These are phyloP conservation scores for Chrysopilus asiliformis DNA, from an alignment of 2,888 invertebrate genomes.

Conservation along the genomic window DNA sequence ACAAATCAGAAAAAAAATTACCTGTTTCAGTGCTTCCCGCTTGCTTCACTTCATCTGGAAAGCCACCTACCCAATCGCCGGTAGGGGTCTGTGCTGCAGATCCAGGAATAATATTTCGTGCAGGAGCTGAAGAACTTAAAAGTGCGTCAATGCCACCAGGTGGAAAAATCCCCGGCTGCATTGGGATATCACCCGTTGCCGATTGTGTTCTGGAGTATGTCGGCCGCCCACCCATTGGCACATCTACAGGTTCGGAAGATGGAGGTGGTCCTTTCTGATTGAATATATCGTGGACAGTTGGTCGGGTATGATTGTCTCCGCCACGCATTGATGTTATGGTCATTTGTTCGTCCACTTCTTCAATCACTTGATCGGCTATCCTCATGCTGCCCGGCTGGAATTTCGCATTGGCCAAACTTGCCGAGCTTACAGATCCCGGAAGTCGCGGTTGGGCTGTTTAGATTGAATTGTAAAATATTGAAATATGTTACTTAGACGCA, in stretches of 20 bases:
- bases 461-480: not conserved
- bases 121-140: slow-evolving; percentile 31
- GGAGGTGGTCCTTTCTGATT: slow-evolving; percentile 38
- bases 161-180: slow-evolving; percentile 23
- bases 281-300: slow-evolving; percentile 51
- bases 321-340: slow-evolving; percentile 62
- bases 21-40: slow-evolving; percentile 28
- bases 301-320: slow-evolving; percentile 39
- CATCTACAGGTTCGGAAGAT: slow-evolving; percentile 50
- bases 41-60: slow-evolving; percentile 17
- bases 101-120: slow-evolving; percentile 18
- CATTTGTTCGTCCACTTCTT: slow-evolving; percentile 68
- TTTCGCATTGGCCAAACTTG: slow-evolving; percentile 21
- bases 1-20: slow-evolving; percentile 17
- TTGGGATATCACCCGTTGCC: slow-evolving; percentile 20
- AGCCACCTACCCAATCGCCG: slow-evolving; percentile 22
- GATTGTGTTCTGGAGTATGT: slow-evolving; percentile 29
- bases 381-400: slow-evolving; percentile 38
- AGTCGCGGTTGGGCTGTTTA: slow-evolving; percentile 23
- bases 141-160: slow-evolving; percentile 32
- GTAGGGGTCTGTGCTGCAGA: slow-evolving; percentile 2
- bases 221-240: slow-evolving; percentile 37
- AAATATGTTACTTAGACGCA: too few species aligned
- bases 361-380: slow-evolving; percentile 57
- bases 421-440: slow-evolving; percentile 32